Base-by-base conservation (phyloP, 1,140 invertebrate genomes). In the Leptestheria dahalacensis region DNA sequence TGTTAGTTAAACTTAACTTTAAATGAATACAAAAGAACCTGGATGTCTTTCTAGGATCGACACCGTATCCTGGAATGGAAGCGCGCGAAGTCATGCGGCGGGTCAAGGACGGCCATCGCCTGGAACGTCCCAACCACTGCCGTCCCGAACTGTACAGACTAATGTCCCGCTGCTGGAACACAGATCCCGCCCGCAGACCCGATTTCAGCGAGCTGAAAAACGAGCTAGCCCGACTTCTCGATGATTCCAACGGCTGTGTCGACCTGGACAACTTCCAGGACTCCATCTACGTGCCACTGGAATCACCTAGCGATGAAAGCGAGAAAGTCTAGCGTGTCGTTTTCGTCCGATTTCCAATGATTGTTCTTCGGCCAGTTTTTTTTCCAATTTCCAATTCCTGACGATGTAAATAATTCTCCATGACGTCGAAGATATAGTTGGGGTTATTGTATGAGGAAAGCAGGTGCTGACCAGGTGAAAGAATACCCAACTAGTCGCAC, bases 61-160 rank as follows among this genome's bases (percentile, higher is more conserved):
- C 85, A 65, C 86, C 86, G 1, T 89, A 88, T 69, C 82, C 84
- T 21, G 81, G 84, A 48, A 81, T 88, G 78, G 82, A 82, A 18
- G 85, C 85, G 0, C 74, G 83, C 1, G 84, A 88, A 68, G 86
- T 88, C 12, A 82, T 87, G 70, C 74, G 82, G 1, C 78, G 80
- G 49, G 84, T 88, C 48, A 79, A 83, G 15, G 82, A 82, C 63
- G 86, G 85, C 26, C 81, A 85, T 66, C 75, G 84, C 2, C 74
- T 86, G 6, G 84, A 87, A 64, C 74, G 84, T 61, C 85, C 85
- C 1, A 77, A 79, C 46, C 84, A 88, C 70, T 86, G 85, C 68
- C 78, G 80, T 57, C 79, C 80, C 50, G 82, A 86, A 68, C 75
- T 88, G 46, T 88, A 85, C 70, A 77, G 79, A 63, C 77, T 86